Evolutionary conservation across 2,888 invertebrate genomes (phyloP).

Genomic region (Phlogophora meticulosa): DNA sequence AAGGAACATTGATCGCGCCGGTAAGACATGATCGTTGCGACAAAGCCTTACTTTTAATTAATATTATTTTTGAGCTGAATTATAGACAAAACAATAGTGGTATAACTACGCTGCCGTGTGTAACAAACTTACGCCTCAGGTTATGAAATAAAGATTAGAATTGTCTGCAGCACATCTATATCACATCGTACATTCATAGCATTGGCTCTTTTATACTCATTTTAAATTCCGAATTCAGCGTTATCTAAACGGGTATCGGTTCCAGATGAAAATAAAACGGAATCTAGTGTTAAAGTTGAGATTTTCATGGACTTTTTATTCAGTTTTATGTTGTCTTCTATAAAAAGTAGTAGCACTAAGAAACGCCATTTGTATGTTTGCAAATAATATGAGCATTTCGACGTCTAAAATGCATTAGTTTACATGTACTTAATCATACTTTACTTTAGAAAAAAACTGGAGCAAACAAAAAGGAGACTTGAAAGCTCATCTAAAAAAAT

Average conservation of each 20-base stretch:
- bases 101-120: background rate
- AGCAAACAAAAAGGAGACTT: background rate
- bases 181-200: constrained; percentile 14
- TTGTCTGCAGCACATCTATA: constrained; percentile 6
- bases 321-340: constrained; percentile 33
- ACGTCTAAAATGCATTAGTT: constrained; percentile 4
- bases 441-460: background rate
- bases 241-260: constrained; percentile 26
- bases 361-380: constrained; percentile 24
- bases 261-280: constrained; percentile 52
- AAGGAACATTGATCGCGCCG: constrained; percentile 81
- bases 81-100: constrained; percentile 29
- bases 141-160: constrained; percentile 1
- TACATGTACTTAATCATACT: background rate
- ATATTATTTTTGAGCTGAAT: constrained; percentile 7
- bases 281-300: constrained; percentile 45
- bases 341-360: constrained; percentile 11
- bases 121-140: background rate
- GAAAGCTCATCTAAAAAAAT: background rate
- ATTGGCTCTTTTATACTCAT: constrained; percentile 17
- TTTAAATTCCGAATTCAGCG: constrained; percentile 44
- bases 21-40: constrained; percentile 44
- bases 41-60: constrained; percentile 16
- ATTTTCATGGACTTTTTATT: constrained; percentile 36
- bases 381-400: constrained; percentile 24